phyloP scores from a whole-genome alignment of 2,888 invertebrate species.

The Labia minor region DNA sequence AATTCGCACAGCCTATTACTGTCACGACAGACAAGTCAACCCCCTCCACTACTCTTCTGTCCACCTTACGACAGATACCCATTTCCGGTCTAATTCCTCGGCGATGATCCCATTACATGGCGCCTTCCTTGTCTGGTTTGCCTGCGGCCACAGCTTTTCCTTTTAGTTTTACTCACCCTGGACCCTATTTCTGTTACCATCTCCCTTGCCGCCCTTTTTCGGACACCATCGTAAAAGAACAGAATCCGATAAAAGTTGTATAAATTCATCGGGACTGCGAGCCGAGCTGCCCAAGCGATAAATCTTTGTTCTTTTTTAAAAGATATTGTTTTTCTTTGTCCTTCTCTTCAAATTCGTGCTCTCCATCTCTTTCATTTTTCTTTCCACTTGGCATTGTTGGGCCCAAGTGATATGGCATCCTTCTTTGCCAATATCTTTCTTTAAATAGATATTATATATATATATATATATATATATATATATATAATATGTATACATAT shows the following conservation, averaged over 20 bases:
- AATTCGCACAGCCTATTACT: conserved; percentile 1
- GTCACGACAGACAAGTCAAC: conserved; percentile 8
- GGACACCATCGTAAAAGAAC: conserved; percentile 17
- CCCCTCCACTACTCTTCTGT: background rate
- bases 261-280: conserved; percentile 20
- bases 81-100: conserved; percentile 7
- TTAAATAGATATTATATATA: too few relatives aligned
- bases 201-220: background rate
- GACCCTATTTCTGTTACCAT: background rate
- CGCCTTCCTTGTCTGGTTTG: conserved; percentile 15
- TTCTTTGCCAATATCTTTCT: background rate
- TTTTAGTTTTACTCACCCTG: background rate
- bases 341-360: background rate
- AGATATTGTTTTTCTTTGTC: conserved; percentile 18
- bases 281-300: conserved; percentile 15
- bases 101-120: conserved; percentile 2
- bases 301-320: conserved; percentile 20
- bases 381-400: background rate
- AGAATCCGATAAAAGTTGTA: conserved; percentile 23
- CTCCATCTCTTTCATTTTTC: background rate
- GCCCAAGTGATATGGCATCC: background rate
- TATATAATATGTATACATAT: too few relatives aligned
- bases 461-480: too few relatives aligned
- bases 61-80: conserved; percentile 13
- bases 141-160: conserved; percentile 14